Evolutionary conservation across 2,797 vertebrate species (phyloP).

Genomic region (Sebastolobus alascanus): DNA sequence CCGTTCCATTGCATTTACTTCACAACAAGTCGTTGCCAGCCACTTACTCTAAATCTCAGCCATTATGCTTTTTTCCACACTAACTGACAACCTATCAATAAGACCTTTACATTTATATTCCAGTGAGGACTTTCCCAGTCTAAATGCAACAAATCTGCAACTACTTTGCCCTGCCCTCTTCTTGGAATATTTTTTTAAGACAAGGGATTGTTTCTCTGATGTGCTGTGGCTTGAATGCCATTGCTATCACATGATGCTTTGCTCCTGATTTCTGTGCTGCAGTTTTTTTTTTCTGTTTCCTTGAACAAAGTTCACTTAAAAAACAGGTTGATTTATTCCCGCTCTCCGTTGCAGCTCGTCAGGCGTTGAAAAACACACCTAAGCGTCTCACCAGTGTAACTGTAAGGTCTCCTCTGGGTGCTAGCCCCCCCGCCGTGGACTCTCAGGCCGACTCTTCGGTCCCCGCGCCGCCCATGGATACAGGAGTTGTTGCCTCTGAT

Average conservation of each 20-base stretch:
- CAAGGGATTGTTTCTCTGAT: not conserved
- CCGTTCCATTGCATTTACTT: too few species aligned
- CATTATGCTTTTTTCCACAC: too few species aligned
- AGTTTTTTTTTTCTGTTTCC: not conserved
- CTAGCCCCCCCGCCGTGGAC: constrained; percentile 91
- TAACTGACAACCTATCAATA: too few species aligned
- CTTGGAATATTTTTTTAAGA: not conserved
- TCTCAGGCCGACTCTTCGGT: constrained; percentile 76
- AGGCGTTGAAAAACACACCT: constrained; percentile 95
- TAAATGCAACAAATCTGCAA: not conserved
- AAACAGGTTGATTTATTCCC: not conserved
- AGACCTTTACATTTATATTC: not conserved
- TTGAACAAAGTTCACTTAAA: not conserved
- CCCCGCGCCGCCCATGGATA: constrained; percentile 85
- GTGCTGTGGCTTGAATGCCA: not conserved
- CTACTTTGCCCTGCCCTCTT: not conserved
- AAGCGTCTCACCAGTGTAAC: constrained; percentile 92
- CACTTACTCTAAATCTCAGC: too few species aligned
- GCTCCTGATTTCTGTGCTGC: constrained; percentile 5
- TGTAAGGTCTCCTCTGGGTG: constrained; percentile 93
- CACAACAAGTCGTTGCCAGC: too few species aligned
- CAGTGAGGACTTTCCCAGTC: not conserved
- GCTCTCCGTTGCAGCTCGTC: constrained; percentile 88
- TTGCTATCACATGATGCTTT: not conserved
- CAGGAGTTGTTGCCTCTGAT: constrained; percentile 85